Evolutionary conservation across 2,113 vertebrate genomes (phyloP).

Genomic region (Plecotus auritus): DNA sequence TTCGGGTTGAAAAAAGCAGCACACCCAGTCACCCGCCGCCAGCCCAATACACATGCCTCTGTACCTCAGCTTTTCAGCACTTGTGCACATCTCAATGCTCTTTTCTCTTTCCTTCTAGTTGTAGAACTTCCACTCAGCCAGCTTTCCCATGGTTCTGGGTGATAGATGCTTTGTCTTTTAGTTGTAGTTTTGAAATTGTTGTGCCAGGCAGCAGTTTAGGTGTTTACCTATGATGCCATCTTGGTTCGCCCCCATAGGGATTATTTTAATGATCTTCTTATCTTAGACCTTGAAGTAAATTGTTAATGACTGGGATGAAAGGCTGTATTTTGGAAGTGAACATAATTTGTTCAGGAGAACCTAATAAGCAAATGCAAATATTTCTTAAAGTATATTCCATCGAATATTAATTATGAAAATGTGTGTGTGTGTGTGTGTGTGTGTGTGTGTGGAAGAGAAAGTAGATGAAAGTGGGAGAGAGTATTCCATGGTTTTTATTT

Average conservation of each 20-base stretch:
- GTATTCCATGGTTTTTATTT: not conserved
- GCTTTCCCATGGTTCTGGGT: no score
- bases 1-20: no score
- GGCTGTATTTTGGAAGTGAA: not conserved
- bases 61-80: no score
- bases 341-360: not conserved
- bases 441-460: not conserved
- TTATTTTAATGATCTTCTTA: not conserved
- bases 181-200: no score
- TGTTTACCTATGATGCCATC: no score
- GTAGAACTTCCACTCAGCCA: no score
- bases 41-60: no score
- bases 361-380: not conserved
- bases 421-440: not conserved
- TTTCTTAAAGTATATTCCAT: not conserved
- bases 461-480: not conserved
- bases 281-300: not conserved
- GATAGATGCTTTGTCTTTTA: no score
- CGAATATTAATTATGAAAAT: not conserved
- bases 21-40: no score
- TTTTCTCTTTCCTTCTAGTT: no score
- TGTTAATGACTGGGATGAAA: not conserved
- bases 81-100: no score
- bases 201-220: no score
- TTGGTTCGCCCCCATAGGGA: not conserved